These are phyloP conservation scores for Aethes cnicana DNA, from an alignment of 2,888 invertebrate genomes.

Conservation along the genomic window DNA sequence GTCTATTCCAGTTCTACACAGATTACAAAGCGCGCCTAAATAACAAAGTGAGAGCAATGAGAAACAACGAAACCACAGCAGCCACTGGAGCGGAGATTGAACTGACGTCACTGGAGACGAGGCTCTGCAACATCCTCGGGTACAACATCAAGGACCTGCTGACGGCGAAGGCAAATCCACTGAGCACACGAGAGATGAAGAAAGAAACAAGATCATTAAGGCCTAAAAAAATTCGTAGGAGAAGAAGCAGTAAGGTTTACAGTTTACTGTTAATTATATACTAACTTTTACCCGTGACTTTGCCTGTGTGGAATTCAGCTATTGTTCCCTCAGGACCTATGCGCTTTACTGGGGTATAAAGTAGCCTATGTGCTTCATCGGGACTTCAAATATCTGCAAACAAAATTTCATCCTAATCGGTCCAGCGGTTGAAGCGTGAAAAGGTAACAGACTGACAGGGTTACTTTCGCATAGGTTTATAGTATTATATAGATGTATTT, in stretches of 20 bases:
- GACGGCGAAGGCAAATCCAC: slow-evolving; percentile 17
- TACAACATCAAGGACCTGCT: slow-evolving; percentile 27
- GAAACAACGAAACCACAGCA: slow-evolving; percentile 28
- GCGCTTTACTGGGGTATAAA: too few species aligned
- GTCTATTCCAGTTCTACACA: slow-evolving; percentile 21
- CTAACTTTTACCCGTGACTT: too few species aligned
- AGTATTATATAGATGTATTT: too few species aligned
- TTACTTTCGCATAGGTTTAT: too few species aligned
- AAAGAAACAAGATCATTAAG: slow-evolving; percentile 9
- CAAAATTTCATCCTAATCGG: too few species aligned
- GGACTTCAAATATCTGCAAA: too few species aligned
- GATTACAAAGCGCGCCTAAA: slow-evolving; percentile 26
- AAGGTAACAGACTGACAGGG: too few species aligned
- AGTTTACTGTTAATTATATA: too few species aligned
- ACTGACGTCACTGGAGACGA: slow-evolving; percentile 21
- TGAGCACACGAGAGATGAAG: slow-evolving; percentile 11
- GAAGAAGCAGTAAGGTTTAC: slow-evolving; percentile 26
- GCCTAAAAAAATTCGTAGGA: slow-evolving; percentile 7
- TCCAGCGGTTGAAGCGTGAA: too few species aligned
- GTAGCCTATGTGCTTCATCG: too few species aligned
- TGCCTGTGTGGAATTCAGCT: too few species aligned
- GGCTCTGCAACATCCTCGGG: slow-evolving; percentile 24
- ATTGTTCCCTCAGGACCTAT: too few species aligned
- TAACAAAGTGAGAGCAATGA: slow-evolving; percentile 28
- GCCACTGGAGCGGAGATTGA: slow-evolving; percentile 28